phyloP scores from a whole-genome alignment of 2,797 vertebrate species.

The Clarias platycephalus region DNA sequence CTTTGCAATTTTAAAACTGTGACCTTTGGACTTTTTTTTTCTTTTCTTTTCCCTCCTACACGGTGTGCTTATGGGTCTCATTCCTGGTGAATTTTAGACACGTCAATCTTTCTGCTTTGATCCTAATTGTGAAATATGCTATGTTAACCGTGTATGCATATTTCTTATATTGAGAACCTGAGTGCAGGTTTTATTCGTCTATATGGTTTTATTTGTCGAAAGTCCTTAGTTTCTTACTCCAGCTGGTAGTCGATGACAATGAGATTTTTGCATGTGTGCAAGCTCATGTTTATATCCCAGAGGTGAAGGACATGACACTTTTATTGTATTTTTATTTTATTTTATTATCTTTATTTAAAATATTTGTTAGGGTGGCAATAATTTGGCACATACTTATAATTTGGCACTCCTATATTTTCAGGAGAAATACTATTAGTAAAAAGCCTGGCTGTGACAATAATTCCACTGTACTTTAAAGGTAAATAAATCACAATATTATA shows the following conservation, averaged over 20 bases:
- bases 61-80: not conserved
- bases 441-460: not conserved
- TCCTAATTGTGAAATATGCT: not conserved
- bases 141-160: too few relatives aligned
- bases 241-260: not conserved
- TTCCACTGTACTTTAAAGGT: not conserved
- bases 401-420: not conserved
- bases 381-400: too few relatives aligned
- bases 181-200: not conserved
- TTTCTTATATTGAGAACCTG: not conserved
- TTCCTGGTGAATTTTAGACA: constrained; percentile 6
- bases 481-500: not conserved
- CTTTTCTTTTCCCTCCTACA: constrained; percentile 4
- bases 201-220: not conserved
- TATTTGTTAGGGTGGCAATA: not conserved
- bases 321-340: not conserved
- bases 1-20: constrained; percentile 5
- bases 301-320: not conserved
- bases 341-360: not conserved
- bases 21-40: constrained; percentile 15
- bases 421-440: not conserved
- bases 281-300: not conserved
- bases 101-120: not conserved
- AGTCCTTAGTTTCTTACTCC: not conserved
- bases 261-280: not conserved